phyloP scores from a whole-genome alignment of 2,888 invertebrate species.

The Meiosimyza decipiens region DNA sequence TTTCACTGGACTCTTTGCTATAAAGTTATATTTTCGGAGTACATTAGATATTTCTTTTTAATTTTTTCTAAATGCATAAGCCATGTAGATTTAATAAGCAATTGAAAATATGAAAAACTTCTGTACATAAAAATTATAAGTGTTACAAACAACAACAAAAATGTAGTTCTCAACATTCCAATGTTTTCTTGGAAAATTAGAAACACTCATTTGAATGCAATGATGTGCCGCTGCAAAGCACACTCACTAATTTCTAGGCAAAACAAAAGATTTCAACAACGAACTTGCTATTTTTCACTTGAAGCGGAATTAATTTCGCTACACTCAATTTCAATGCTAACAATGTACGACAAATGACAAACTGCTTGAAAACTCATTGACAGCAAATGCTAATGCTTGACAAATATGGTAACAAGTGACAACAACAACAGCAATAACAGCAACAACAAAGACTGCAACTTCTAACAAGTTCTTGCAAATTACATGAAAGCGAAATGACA shows the following conservation, averaged over 20 bases:
- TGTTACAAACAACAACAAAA: too few relatives aligned
- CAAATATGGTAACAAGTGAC: conserved; percentile 43
- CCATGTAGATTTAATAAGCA: too few relatives aligned
- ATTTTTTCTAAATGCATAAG: too few relatives aligned
- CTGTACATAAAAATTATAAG: too few relatives aligned
- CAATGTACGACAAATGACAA: conserved; percentile 37
- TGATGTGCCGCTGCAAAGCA: too few relatives aligned
- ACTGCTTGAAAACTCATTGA: conserved; percentile 42
- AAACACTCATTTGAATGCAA: too few relatives aligned
- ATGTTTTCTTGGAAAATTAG: too few relatives aligned
- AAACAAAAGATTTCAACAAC: conserved; percentile 7
- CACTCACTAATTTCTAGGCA: background rate
- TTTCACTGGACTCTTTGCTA: too few relatives aligned
- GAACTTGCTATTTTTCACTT: background rate
- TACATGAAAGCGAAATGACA: conserved; percentile 11
- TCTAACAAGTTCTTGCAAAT: conserved; percentile 20
- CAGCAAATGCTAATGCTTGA: conserved; percentile 44
- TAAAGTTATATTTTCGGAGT: too few relatives aligned
- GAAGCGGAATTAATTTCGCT: conserved; percentile 14
- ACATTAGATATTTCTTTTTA: too few relatives aligned
- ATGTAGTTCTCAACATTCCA: too few relatives aligned
- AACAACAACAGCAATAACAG: conserved; percentile 24
- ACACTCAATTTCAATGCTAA: conserved; percentile 25
- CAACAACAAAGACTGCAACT: background rate
- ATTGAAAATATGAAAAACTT: too few relatives aligned